A percentile compares a stretch with the other conserved stretches of the same genome.
Conservation (phyloP, 53 echinoderm and acorn worm species). For the Echinarachnius parma region DNA sequence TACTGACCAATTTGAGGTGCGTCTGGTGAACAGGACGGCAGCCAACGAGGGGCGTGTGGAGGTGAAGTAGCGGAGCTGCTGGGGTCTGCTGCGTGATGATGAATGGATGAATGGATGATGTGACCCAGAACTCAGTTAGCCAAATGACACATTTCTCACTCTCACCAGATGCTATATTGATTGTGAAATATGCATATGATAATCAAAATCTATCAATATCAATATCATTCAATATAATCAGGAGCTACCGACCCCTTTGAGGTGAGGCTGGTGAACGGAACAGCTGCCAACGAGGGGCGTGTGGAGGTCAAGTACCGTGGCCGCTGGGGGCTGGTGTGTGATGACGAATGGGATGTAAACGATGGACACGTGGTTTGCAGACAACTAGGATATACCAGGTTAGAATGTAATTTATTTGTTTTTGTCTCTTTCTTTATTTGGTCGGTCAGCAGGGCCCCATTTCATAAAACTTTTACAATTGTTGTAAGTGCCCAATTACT, state of each 20-base stretch:
- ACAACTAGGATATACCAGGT: slow-evolving; percentile 26
- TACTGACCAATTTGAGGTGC: slow-evolving; percentile 3
- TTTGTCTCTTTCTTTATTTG: too few relatives aligned
- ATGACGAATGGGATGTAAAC: slow-evolving; percentile 13
- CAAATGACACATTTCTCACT: too few relatives aligned
- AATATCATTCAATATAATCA: too few relatives aligned
- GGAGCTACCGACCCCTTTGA: slow-evolving; percentile 5
- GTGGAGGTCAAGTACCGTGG: slow-evolving; percentile 27
- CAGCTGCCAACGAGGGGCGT: slow-evolving; percentile 36
- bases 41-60: slow-evolving; percentile 42
- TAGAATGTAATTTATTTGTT: too few relatives aligned
- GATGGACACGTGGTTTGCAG: slow-evolving; percentile 19
- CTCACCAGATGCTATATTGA: too few relatives aligned
- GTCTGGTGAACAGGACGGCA: slow-evolving; percentile 18
- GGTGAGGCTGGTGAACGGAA: slow-evolving; percentile 13
- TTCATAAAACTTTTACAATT: too few relatives aligned
- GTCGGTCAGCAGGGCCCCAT: too few relatives aligned
- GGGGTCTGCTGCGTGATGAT: slow-evolving; percentile 13
- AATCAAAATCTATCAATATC: too few relatives aligned
- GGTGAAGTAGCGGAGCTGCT: slow-evolving; percentile 13
- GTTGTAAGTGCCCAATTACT: too few relatives aligned
- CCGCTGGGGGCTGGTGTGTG: slow-evolving; percentile 23
- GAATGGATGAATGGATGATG: too few relatives aligned
- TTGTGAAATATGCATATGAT: too few relatives aligned
- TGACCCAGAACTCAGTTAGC: too few relatives aligned